Percentiles rank a stretch among this genome's conserved stretches.
These are phyloP conservation scores for Phrynocephalus guinanensis DNA, from an alignment of 2,797 vertebrate species.

Conservation along the genomic window DNA sequence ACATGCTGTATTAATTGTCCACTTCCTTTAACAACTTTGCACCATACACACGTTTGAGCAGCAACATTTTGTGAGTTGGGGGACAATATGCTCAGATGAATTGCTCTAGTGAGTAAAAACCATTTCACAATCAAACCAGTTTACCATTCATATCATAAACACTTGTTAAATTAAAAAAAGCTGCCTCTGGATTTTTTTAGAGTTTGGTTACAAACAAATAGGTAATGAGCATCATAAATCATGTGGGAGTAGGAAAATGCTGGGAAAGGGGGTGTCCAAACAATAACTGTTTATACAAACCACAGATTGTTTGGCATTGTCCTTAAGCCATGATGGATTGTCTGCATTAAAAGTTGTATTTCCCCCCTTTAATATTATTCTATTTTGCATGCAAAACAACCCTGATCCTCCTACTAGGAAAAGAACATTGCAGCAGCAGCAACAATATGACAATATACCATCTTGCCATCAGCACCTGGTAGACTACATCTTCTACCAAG, in stretches of 20 bases:
- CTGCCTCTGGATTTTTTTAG: neutral
- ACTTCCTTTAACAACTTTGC: neutral
- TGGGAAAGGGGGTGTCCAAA: conserved; percentile 13
- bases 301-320: neutral
- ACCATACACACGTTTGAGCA: neutral
- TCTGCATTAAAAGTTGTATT: neutral
- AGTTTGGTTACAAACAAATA: conserved; percentile 28
- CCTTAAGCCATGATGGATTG: neutral
- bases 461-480: no score
- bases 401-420: neutral
- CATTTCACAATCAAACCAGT: conserved; percentile 3
- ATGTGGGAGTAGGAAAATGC: conserved; percentile 12
- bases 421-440: neutral
- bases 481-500: no score
- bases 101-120: conserved; percentile 5
- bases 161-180: conserved; percentile 19
- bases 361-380: conserved; percentile 5
- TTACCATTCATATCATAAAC: conserved; percentile 19
- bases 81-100: conserved; percentile 3
- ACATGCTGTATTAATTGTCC: neutral
- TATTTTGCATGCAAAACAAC: conserved; percentile 3
- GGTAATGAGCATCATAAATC: conserved; percentile 16
- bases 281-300: conserved; percentile 11
- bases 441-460: no score
- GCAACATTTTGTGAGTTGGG: neutral